Base-by-base conservation (phyloP, 2,113 vertebrate genomes). In the Caracal caracal region DNA sequence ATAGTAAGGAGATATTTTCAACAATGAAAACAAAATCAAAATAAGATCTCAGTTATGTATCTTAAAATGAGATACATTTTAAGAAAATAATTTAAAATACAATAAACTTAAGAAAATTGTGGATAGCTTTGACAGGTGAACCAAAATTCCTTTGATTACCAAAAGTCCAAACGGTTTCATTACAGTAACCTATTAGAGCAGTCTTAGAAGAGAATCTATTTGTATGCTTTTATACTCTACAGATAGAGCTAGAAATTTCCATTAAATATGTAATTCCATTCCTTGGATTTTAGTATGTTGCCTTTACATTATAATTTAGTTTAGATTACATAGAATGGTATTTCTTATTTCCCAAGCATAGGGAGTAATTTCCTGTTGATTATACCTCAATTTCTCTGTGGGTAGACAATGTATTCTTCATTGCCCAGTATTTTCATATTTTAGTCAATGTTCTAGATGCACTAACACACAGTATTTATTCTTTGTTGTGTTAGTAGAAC, bases 1-100 rank as follows among this genome's bases (percentile, higher is more conserved):
- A 97, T 82, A 82, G 63, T 40, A 82, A 85, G 33, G 0, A 95
- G 47, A 88, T 93, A 15, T 10, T 0, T 97, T 96, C 76, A 87
- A 56, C 26, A 63, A 81, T 19, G n/a, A 20, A 56, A 79, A 53
- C 20, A 40, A 71, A 61, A 92, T 17, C 22, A 53, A 92, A 78
- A 40, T 66, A 53, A 66, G 17, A 78, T 53, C 19, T 68, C 13
- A 79, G n/a, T 10, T 79, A 93, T 35, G 16, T 79, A 87, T 28
- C 35, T 79, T 93, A 87, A 79, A 78, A 56, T 68, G 30, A 79
- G 20, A 56, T 68, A 24, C 28, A 56, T 73, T 73, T 94, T n/a
- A 94, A 82, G 63, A 49, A 33, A 80, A 35, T 51, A 40, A 63
- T 37, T 66, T 84, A 30, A 84, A 76, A 81, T 68, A 79, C 33